Conservation (phyloP, 2,888 invertebrate genomes). For the Mythimna albipuncta region DNA sequence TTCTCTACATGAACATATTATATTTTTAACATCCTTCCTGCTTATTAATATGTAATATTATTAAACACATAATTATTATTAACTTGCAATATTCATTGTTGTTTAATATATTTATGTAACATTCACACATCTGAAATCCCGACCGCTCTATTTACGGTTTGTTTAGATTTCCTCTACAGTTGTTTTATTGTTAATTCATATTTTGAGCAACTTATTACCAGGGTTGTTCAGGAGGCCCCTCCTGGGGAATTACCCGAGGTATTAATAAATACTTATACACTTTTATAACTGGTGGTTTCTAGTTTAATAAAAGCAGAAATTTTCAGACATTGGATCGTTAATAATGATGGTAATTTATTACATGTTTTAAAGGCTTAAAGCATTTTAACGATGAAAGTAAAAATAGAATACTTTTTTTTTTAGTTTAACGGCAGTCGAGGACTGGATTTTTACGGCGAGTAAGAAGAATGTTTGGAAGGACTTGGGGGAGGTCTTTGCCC, state of each 20-base stretch:
- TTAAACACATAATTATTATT: conserved; percentile 4
- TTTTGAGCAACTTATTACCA: conserved; percentile 13
- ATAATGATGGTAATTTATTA: background rate
- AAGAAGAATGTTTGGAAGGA: too few relatives aligned
- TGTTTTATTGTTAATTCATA: conserved; percentile 32
- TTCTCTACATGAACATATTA: conserved; percentile 22
- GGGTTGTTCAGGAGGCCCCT: conserved; percentile 1
- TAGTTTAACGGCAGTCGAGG: too few relatives aligned
- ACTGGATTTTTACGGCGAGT: too few relatives aligned
- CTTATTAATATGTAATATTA: conserved; percentile 10
- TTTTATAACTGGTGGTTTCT: background rate
- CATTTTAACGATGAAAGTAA: too few relatives aligned
- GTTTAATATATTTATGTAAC: conserved; percentile 5
- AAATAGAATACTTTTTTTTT: too few relatives aligned
- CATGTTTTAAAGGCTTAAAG: background rate
- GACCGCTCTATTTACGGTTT: conserved; percentile 25
- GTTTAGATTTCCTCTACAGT: conserved; percentile 23
- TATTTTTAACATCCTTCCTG: conserved; percentile 42
- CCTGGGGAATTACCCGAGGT: conserved; percentile 2
- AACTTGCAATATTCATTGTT: conserved; percentile 22
- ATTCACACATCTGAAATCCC: conserved; percentile 10
- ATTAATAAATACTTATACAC: background rate
- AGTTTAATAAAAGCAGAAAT: too few relatives aligned
- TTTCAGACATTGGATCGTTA: background rate
- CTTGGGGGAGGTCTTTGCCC: too few relatives aligned